These are phyloP conservation scores for Bactericera cockerelli DNA, from an alignment of 1,140 invertebrate species.

Conservation along the genomic window DNA sequence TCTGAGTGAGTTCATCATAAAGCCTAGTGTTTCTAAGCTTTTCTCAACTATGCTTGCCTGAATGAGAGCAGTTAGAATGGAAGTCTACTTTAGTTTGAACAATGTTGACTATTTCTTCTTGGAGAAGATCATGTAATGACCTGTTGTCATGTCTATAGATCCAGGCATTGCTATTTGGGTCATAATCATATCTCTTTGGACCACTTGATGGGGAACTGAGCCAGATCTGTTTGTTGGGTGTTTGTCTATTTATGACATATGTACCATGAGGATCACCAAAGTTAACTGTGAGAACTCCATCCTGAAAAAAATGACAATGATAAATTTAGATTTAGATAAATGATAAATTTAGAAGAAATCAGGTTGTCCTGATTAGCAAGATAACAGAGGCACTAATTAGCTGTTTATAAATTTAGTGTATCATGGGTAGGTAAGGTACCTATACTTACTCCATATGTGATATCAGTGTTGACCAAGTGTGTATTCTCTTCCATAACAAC, in stretches of 20 bases:
- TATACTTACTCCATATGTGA: slow-evolving; percentile 51
- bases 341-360: too few species aligned
- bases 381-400: too few species aligned
- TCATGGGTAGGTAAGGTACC: too few species aligned
- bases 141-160: slow-evolving; percentile 79
- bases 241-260: slow-evolving; percentile 94
- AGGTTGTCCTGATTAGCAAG: too few species aligned
- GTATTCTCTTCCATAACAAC: slow-evolving; percentile 48
- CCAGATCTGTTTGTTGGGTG: slow-evolving; percentile 94
- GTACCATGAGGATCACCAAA: slow-evolving; percentile 62
- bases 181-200: slow-evolving; percentile 84
- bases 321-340: too few species aligned
- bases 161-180: slow-evolving; percentile 50
- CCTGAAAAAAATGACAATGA: slow-evolving; percentile 39
- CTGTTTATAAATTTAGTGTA: too few species aligned
- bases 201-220: slow-evolving; percentile 85
- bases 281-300: slow-evolving; percentile 82
- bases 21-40: too few species aligned
- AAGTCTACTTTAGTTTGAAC: slow-evolving; percentile 48
- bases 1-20: too few species aligned
- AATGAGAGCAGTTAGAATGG: slow-evolving; percentile 18
- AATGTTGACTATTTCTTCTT: slow-evolving; percentile 62
- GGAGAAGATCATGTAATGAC: slow-evolving; percentile 63
- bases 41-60: not conserved
- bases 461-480: slow-evolving; percentile 51